These are phyloP conservation scores for Lepus timidus DNA, from an alignment of 2,113 vertebrate genomes.

Conservation along the genomic window DNA sequence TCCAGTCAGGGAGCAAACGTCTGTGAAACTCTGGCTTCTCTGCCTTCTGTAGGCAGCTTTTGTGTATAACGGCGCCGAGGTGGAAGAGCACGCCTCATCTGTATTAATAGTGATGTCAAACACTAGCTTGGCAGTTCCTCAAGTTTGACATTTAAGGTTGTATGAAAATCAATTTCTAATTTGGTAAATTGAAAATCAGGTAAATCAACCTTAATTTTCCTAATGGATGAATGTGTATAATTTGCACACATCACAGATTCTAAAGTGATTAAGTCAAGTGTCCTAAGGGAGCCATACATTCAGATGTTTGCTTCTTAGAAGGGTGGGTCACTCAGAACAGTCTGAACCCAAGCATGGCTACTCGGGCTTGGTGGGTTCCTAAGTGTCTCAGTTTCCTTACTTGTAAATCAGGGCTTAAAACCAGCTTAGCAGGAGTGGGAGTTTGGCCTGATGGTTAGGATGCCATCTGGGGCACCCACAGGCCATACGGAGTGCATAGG, in stretches of 20 bases:
- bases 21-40: not conserved
- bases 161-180: conserved; percentile 15
- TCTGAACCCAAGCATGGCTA: not conserved
- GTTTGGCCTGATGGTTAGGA: too few species aligned
- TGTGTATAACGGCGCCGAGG: not conserved
- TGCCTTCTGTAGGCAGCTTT: not conserved
- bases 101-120: not conserved
- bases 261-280: not conserved
- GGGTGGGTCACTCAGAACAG: not conserved
- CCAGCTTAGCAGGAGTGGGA: too few species aligned
- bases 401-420: conserved; percentile 1
- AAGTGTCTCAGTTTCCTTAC: not conserved
- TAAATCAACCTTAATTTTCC: not conserved
- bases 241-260: not conserved
- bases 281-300: not conserved
- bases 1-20: not conserved
- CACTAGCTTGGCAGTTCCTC: not conserved
- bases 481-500: too few species aligned
- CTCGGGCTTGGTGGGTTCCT: not conserved
- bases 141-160: not conserved
- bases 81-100: not conserved
- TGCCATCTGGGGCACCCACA: too few species aligned
- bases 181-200: not conserved
- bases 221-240: not conserved
- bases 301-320: not conserved